A percentile compares a stretch with the other conserved stretches of the same genome.
phyloP scores from a whole-genome alignment of 37 sponge, comb jelly and placozoan genomes.

The Sycon ciliatum region DNA sequence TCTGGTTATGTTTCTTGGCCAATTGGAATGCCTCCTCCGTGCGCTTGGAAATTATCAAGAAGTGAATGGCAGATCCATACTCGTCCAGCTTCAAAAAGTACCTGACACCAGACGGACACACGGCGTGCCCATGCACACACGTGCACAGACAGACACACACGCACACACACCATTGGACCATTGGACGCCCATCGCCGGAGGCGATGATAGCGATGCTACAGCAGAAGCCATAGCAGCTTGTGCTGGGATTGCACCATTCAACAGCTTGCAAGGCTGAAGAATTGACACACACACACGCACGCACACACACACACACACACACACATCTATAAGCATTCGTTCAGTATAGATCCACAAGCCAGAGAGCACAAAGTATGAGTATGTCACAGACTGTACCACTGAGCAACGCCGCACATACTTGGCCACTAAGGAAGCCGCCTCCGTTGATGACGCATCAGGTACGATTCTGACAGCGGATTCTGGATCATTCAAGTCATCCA shows the following conservation, averaged over 20 bases:
- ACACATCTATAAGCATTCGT: no score
- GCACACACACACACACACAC: no score
- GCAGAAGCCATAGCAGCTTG: no score
- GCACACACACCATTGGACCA: not conserved
- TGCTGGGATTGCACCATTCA: no score
- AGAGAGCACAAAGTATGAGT: no score
- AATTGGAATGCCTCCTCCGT: conserved; percentile 79
- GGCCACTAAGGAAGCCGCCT: conserved; percentile 92
- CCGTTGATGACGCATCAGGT: conserved; percentile 63
- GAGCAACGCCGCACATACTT: conserved; percentile 22
- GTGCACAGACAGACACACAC: not conserved
- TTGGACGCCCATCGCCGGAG: not conserved
- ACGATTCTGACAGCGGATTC: conserved; percentile 90
- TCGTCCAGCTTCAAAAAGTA: conserved; percentile 81
- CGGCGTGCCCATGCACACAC: not conserved
- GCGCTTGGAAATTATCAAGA: conserved; percentile 78
- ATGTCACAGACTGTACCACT: not conserved
- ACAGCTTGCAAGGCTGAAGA: no score
- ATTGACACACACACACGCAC: no score
- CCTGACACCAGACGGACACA: conserved; percentile 15
- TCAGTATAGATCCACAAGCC: no score
- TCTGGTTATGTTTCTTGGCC: conserved; percentile 68
- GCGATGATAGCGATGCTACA: no score
- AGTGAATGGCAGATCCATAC: conserved; percentile 68
- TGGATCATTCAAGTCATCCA: conserved; percentile 55